Evolutionary conservation across 2,797 vertebrate species (phyloP), one percentile per base, ranked within the genome.

Genomic region (Falco peregrinus): DNA sequence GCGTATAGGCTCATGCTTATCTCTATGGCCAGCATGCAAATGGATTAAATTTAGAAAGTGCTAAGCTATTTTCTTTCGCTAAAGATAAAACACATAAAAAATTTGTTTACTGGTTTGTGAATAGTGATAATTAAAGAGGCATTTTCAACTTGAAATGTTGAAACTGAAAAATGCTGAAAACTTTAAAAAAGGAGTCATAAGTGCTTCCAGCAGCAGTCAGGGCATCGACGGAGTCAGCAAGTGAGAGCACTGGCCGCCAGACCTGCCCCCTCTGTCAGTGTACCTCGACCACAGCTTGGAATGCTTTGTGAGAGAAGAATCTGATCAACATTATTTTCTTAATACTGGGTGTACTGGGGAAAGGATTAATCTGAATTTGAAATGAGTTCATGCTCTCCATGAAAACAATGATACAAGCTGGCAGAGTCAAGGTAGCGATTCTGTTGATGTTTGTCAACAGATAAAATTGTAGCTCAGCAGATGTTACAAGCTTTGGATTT

Each of bases 41-140:
- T 17, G 25, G 65, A 76, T 90, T 93, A 73, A 75, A 93, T 85
- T 81, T 91, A 85, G 73, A 45, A 96, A 90, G 47, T 37, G 25
- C 50, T 90, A 73, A 89, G 81, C 74, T 86, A 54, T 90, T 94
- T 96, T 90, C 77, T 87, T 57, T 59, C 22, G 21, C 61, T 76
- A 33, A 76, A 81, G 60, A 93, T 74, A 91, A 96, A 92, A 87
- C 64, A 81, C 25, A 48, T 54, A 50, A 59, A 89, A 87, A 83
- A 77, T 87, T 91, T 87, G 41, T 95, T 93, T 93, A 68, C 53
- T 85, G 37, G 10, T 87, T 93, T 87, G 48, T 89, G 84, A 95
- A 87, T 84, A 71, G 51, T 29, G 69, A 51, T 84, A 93, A 89
- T 86, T 57, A 77, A 89, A 83, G 65, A 35, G 41, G 74, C 45